Conservation (phyloP, 2,888 invertebrate genomes). For the Eupithecia inturbata region DNA sequence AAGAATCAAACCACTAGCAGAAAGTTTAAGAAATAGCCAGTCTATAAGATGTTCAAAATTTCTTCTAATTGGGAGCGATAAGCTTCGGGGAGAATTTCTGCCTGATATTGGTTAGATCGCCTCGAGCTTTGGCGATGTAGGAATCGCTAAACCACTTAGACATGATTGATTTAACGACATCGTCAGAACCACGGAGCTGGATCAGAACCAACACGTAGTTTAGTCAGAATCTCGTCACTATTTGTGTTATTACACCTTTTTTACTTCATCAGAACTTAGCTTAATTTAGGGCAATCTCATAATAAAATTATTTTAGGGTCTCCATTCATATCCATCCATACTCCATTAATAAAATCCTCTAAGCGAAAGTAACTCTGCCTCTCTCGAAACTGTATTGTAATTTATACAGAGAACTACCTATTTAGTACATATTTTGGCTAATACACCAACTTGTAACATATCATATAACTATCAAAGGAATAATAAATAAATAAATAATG, state of each 20-base stretch:
- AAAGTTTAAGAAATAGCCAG: neutral
- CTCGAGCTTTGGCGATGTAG: neutral
- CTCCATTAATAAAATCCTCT: too few species aligned
- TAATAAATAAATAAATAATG: too few species aligned
- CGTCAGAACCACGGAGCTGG: neutral
- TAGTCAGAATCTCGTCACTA: too few species aligned
- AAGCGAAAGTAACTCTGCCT: neutral
- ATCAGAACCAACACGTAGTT: neutral
- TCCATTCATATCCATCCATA: too few species aligned
- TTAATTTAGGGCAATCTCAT: neutral
- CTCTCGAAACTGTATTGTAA: neutral
- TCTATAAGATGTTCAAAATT: neutral
- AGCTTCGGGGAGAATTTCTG: neutral
- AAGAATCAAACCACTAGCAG: neutral
- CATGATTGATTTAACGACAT: conserved; percentile 1
- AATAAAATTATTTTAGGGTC: too few species aligned
- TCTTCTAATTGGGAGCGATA: neutral
- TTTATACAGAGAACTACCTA: neutral
- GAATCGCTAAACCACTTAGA: neutral
- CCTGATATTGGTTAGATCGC: neutral
- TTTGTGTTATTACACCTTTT: too few species aligned
- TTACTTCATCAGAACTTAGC: too few species aligned
- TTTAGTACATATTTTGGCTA: neutral
- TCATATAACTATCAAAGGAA: neutral
- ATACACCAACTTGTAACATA: neutral